Evolutionary conservation across 92 coral and sea anemone species (phyloP), one percentile per base, ranked within the genome.

Genomic region (Heliopora coerulea): DNA sequence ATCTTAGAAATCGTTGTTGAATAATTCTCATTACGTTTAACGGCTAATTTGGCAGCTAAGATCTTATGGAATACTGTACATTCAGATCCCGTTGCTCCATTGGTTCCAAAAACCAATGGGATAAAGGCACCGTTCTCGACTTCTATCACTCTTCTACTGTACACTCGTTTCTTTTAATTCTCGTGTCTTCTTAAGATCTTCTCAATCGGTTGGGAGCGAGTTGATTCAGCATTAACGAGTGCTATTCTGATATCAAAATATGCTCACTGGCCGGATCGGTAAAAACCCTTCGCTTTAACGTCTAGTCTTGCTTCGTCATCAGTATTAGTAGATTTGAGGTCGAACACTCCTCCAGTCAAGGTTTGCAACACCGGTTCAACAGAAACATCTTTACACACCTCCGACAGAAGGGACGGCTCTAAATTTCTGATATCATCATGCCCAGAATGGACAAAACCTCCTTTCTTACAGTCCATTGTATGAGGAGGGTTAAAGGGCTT

Each of bases 151-250:
- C 80, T 34, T 37, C 24, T 40, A 25, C 25, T 42, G 24, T 80
- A 80, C 73, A 25, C n/a, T 15, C 79, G 66, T 59, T 80, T 80
- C 73, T 80, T 80, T 6, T 80, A 79, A 37, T 79, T 80, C 62
- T 70, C 79, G 62, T 80, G 84, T 27, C 56, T 76, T 39, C 49
- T 49, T 28, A 72, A 80, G 59, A 80, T 49, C 37, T 75, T n/a
- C n/a, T n/a, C n/a, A n/a, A n/a, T n/a, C n/a, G n/a, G n/a, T n/a
- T n/a, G n/a, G n/a, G n/a, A n/a, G n/a, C n/a, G n/a, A n/a, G n/a
- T n/a, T n/a, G n/a, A 46, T 46, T 46, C 14, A n/a, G 52, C 52
- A 46, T 46, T 46, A 46, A 46, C n/a, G 52, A 30, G 67, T 25
- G 67, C 15, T 6, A 61, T 25, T 20, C 48, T 20, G 14, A 61